Evolutionary conservation across 2,888 invertebrate species (phyloP), one percentile per base, ranked within the genome.

Genomic region (Scaptomyza reducta): DNA sequence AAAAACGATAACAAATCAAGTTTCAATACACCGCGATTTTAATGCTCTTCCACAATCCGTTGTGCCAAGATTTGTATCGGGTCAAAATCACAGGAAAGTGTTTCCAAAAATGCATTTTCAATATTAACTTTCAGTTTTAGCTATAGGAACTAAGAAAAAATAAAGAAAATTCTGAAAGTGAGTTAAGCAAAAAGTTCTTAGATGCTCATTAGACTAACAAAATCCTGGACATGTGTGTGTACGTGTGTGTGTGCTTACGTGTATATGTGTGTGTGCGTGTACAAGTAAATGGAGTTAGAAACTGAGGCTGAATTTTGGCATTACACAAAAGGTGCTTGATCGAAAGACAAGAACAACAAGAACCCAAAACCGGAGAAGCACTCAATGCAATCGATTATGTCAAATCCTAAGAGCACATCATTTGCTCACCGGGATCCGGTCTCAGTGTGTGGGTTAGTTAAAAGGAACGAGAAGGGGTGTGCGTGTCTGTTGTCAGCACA

Each of bases 371-470:
- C 18, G 31, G 5, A 58, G 35, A 33, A 44, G 54, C 53, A 63
- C 61, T 66, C 63, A 69, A 67, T 69, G 72, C 77, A 69, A 77
- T 77, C 77, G 77, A 77, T 77, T 77, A 77, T 77, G 66, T 69
- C 64, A 72, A 77, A 69, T 72, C 79, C 77, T 65, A 59, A 63
- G 72, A 79, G 76, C 79, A 77, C 71, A 64, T 78, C 77, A 79
- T 76, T 64, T 69, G 77, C 74, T 58, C 27, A 51, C 40, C 64
- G 49, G 31, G 31, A 31, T 31, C 31, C 31, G 31, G 31, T 6
- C 10, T 31, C 10, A 10, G 31, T 31, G 10, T 31, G 38, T 29
- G 18, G 18, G 7, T 29, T 35, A 31, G 22, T 22, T 22, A 22
- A 3, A 3, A 1, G 22, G 22, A 22, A 3, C 4, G 9, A 25